Evolutionary conservation across 2,113 vertebrate genomes (phyloP).

Genomic region (Orthonyx spaldingii): DNA sequence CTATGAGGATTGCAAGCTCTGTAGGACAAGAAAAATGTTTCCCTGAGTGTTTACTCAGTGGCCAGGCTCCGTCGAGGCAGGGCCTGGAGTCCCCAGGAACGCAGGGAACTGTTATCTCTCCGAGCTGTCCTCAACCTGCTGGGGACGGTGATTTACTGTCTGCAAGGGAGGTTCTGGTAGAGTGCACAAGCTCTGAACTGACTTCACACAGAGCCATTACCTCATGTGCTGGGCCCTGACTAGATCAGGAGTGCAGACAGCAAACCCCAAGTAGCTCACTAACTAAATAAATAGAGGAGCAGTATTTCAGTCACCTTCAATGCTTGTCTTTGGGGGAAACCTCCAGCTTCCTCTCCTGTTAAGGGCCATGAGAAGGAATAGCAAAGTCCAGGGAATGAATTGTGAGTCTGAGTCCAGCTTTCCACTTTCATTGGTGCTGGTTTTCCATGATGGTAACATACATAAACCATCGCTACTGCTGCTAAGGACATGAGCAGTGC

Average conservation of each 20-base stretch:
- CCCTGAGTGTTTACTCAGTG: not conserved
- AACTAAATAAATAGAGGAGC: not conserved
- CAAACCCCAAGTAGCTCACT: not conserved
- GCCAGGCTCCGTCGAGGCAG: not conserved
- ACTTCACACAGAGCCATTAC: not conserved
- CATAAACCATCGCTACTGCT: not conserved
- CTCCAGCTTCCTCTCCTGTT: not conserved
- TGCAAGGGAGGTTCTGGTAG: conserved; percentile 32
- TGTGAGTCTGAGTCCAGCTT: not conserved
- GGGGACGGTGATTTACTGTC: conserved; percentile 25
- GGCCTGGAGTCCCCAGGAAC: not conserved
- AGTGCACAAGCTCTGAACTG: not conserved
- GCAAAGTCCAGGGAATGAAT: not conserved
- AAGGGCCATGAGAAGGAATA: not conserved
- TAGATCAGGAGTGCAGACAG: not conserved
- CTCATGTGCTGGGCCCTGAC: not conserved
- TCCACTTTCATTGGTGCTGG: not conserved
- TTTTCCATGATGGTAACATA: not conserved
- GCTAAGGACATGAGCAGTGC: not conserved
- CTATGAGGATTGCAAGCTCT: not conserved
- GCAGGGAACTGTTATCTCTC: conserved; percentile 15
- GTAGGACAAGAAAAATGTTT: conserved; percentile 11
- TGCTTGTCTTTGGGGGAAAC: not conserved
- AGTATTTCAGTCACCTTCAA: not conserved
- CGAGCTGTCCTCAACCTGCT: conserved; percentile 36